These are phyloP conservation scores for Hylaea fasciaria DNA, from an alignment of 2,888 invertebrate species.

Conservation along the genomic window DNA sequence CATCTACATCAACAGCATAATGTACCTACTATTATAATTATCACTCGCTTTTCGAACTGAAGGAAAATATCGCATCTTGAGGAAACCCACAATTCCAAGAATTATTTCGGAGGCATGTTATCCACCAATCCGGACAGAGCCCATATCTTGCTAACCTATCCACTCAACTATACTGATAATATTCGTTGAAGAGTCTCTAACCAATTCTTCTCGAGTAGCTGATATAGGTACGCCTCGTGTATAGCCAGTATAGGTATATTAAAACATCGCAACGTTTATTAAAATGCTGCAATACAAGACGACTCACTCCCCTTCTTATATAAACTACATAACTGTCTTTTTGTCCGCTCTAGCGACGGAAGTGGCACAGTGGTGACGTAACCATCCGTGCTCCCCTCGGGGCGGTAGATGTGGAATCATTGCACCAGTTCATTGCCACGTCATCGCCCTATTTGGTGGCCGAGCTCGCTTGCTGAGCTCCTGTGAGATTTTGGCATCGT, in stretches of 20 bases:
- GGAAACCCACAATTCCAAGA: too few species aligned
- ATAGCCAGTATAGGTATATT: not conserved
- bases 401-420: constrained; percentile 35
- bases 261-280: constrained; percentile 1
- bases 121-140: too few species aligned
- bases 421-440: constrained; percentile 29
- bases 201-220: too few species aligned
- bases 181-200: too few species aligned
- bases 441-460: constrained; percentile 16
- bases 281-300: not conserved
- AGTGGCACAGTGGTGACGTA: constrained; percentile 30
- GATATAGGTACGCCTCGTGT: too few species aligned
- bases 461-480: not conserved
- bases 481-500: not conserved
- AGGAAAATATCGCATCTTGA: too few species aligned
- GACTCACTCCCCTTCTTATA: not conserved
- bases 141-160: too few species aligned
- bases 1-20: too few species aligned
- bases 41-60: too few species aligned
- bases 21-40: too few species aligned
- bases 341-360: constrained; percentile 18
- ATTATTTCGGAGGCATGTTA: too few species aligned
- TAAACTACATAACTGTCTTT: constrained; percentile 6
- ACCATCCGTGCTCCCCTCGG: constrained; percentile 29
- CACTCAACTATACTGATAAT: too few species aligned